phyloP scores from a whole-genome alignment of 2,113 vertebrate species.

The Brachyhypopomus gauderio region DNA sequence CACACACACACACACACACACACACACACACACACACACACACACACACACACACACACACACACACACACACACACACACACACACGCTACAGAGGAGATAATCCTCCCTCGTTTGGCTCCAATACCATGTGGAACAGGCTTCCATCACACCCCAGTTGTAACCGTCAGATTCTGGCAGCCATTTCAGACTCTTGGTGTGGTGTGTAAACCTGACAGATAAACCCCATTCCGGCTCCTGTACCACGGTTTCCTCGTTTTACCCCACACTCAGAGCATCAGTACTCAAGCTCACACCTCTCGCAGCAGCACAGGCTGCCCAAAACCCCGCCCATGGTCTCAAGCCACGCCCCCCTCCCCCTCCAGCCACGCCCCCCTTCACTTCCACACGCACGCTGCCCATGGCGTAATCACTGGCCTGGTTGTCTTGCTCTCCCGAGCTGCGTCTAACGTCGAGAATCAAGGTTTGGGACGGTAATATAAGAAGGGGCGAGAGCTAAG shows the following conservation, averaged over 20 bases:
- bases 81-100: background rate
- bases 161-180: constrained; percentile 65
- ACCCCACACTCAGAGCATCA: background rate
- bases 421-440: background rate
- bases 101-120: constrained; percentile 38
- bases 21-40: too few species aligned
- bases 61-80: background rate
- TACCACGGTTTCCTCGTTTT: constrained; percentile 1
- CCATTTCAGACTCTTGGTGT: constrained; percentile 61
- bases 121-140: constrained; percentile 41
- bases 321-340: background rate
- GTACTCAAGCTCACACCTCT: background rate
- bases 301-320: background rate
- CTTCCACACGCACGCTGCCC: background rate
- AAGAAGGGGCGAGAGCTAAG: too few species aligned
- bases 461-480: background rate
- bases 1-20: constrained; percentile 45
- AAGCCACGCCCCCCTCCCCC: background rate
- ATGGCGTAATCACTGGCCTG: background rate
- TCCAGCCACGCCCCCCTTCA: too few species aligned
- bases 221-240: constrained; percentile 64
- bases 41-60: background rate
- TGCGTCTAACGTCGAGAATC: background rate
- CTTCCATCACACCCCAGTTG: constrained; percentile 61
- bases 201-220: constrained; percentile 70